phyloP scores from a whole-genome alignment of 2,888 invertebrate species.

The Xylocampa areola region DNA sequence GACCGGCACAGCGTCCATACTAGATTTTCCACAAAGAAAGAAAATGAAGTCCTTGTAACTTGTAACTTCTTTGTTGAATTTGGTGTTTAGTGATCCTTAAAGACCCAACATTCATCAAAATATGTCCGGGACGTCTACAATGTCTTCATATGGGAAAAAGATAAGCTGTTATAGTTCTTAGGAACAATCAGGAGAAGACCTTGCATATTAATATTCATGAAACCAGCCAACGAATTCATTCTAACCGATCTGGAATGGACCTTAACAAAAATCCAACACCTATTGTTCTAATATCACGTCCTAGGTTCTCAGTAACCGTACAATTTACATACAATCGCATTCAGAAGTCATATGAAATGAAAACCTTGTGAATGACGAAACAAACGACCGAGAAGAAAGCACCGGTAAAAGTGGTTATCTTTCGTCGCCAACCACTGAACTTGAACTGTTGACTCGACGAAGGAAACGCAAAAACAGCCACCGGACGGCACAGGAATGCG shows the following conservation, averaged over 20 bases:
- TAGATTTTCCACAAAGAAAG: no score
- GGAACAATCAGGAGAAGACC: background rate
- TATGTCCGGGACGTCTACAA: no score
- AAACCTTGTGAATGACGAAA: constrained; percentile 20
- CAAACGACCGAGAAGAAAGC: constrained; percentile 40
- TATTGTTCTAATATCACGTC: constrained; percentile 38
- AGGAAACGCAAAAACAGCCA: constrained; percentile 78
- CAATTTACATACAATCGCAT: constrained; percentile 54
- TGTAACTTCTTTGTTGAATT: no score
- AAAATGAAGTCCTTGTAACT: no score
- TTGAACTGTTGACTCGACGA: constrained; percentile 59
- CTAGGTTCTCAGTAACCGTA: constrained; percentile 42
- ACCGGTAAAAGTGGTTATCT: constrained; percentile 76
- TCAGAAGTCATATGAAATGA: constrained; percentile 27
- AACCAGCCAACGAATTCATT: constrained; percentile 19
- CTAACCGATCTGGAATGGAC: constrained; percentile 22
- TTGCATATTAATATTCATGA: constrained; percentile 27
- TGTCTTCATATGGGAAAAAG: no score
- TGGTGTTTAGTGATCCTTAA: no score
- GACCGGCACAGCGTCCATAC: no score
- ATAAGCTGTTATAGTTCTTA: background rate
- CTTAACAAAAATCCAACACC: constrained; percentile 24
- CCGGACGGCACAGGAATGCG: constrained; percentile 75
- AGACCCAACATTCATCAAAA: no score
- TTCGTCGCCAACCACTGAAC: constrained; percentile 56